Base-by-base conservation (phyloP, 2,113 vertebrate species). In the Tachycineta bicolor region DNA sequence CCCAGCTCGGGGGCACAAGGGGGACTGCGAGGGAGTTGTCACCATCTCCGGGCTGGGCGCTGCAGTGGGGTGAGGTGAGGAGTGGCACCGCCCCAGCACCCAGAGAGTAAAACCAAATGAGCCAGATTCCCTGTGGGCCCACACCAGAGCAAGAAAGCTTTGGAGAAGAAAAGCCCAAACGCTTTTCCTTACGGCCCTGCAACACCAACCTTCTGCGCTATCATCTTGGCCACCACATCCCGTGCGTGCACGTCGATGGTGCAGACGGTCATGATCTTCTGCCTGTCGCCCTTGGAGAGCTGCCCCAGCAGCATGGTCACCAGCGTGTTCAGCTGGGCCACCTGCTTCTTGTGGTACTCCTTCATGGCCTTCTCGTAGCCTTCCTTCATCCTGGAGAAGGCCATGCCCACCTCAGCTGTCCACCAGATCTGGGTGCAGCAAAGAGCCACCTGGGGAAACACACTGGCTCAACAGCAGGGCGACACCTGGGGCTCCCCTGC, bases 211-310 rank as follows among this genome's bases (percentile, higher is more conserved):
- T 99, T 99, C 91, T 99, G 99, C 7, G 98, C 76, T 12, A 99
- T 98, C 98, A 99, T 98, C 97, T 99, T 99, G 22, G 99, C 98
- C 70, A 99, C 99, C 93, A 99, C 99, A 1, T 99, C 99, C 77
- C 99, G 98, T 43, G 99, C 99, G 1, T 99, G 99, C 52, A 99
- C 99, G 1, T 99, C 99, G 0, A 99, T 99, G 85, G 99, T 99
- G 89, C 99, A 99, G 93, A 99, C 98, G 95, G 99, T 99, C 99
- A 99, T 99, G 95, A 99, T 98, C 86, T 99, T 99, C 98, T 99
- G 99, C 47, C 99, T 97, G 94, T 99, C 98, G 0, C 99, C 99
- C 13, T 97, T 97, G 18, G 99, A 99, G 39, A 99, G 99, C 89
- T 98, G 98, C 13, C 99, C 99, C 12, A 99, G 95, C 85, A 99